Conservation (phyloP, 1,140 invertebrate genomes). For the Hypothenemus hampei region DNA sequence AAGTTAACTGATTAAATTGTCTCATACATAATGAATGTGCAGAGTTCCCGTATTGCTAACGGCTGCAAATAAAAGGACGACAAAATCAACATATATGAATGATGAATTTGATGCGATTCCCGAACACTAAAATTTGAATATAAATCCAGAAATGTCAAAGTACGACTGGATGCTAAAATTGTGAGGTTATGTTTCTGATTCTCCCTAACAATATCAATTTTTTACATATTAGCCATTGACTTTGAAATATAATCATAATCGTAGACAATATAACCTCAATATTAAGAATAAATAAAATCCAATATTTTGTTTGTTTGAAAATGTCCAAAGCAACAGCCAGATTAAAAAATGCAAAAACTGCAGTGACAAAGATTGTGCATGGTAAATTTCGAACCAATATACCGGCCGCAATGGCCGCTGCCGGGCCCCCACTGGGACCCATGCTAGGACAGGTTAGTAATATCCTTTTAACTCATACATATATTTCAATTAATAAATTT, state of each 20-base stretch:
- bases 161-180: neutral
- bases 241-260: too few relatives aligned
- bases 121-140: slow-evolving; percentile 8
- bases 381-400: slow-evolving; percentile 71
- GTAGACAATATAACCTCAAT: too few relatives aligned
- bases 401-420: slow-evolving; percentile 78
- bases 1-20: neutral
- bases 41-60: neutral
- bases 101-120: neutral
- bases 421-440: slow-evolving; percentile 86
- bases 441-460: slow-evolving; percentile 78
- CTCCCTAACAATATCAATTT: too few relatives aligned
- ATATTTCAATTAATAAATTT: neutral
- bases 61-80: neutral
- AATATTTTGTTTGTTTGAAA: too few relatives aligned
- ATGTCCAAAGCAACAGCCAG: slow-evolving; percentile 69
- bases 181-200: slow-evolving; percentile 12
- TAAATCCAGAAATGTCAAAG: neutral
- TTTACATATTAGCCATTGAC: too few relatives aligned
- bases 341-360: slow-evolving; percentile 61
- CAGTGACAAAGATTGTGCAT: slow-evolving; percentile 64
- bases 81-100: slow-evolving; percentile 4
- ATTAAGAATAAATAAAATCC: too few relatives aligned
- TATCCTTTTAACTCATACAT: neutral
- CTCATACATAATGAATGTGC: slow-evolving; percentile 1